Evolutionary conservation across 2,797 vertebrate genomes (phyloP), one percentile per base, ranked within the genome.

Genomic region (Pseudochirops cupreus): DNA sequence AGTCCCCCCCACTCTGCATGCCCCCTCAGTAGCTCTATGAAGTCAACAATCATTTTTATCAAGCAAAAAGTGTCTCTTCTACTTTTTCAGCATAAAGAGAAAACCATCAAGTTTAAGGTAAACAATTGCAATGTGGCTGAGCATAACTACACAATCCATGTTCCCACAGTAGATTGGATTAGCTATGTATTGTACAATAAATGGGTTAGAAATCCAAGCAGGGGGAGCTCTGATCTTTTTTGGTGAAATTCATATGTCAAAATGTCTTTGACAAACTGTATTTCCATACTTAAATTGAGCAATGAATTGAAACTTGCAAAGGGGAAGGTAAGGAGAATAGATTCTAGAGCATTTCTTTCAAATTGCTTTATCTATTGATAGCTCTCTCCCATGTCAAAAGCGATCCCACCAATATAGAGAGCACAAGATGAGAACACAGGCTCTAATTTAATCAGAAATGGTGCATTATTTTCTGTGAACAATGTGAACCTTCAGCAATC

Each of bases 391-490:
- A 56, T 50, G 82, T 95, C 97, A 98, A 98, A 98, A 98, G 97
- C 97, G 98, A 98, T 98, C 98, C 97, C 96, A 93, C 95, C 94
- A 96, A 97, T 96, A 95, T 0, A 96, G 96, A 98, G 97, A 95
- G 95, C 59, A 53, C 90, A 97, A 97, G 53, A 96, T 96, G 97
- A 98, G 97, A 98, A 97, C 98, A 97, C 96, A 94, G 90, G 96
- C 94, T 96, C 96, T 98, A 98, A 98, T 99, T 98, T 98, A 98
- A 98, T 99, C 98, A 98, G 98, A 95, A 98, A 96, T 1, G 29
- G 98, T 98, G 96, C 97, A 98, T 98, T 98, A 97, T 98, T 98
- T 98, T 97, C 96, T 94, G 93, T 95, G 98, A 98, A 98, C 98
- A 97, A 98, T 96, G 97, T 4, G 0, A 92, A 93, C 97, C 97